Evolutionary conservation across 1,140 invertebrate species (phyloP), one percentile per base, ranked within the genome.

Genomic region (Manduca sexta): DNA sequence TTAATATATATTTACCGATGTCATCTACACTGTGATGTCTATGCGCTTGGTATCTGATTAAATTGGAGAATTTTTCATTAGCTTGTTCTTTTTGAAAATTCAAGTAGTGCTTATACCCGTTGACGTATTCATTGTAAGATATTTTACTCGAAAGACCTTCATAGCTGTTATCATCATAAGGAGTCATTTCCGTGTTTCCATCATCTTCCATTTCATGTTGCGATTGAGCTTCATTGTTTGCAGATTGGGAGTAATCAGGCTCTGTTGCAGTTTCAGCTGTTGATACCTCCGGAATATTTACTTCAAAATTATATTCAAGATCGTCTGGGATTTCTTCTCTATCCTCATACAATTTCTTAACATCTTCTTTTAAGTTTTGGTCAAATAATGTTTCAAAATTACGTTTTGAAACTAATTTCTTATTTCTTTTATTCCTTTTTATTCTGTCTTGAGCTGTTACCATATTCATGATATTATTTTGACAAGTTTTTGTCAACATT

Each of bases 21-120:
- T 84, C 81, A 54, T 84, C 76, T 14, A 82, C 78, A 30, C 64
- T 75, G 37, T 84, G 81, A 33, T 84, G 81, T 46, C 50, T 77
- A 30, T 84, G 81, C 3, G 81, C 81, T 54, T 84, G 76, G 38
- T 82, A 84, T 13, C 62, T 64, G 15, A 84, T 57, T 37, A 66
- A 38, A 53, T 77, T 69, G 2, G 78, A 82, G 45, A 71, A 82
- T 15, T 79, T 75, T 14, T 72, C 37, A 18, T 70, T 57, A 5
- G 51, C 64, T 52, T 69, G 60, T 0, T 82, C 64, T 51, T 69
- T 75, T 58, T 75, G 70, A 47, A 69, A 80, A 17, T 82, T 79
- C 13, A 84, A 57, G 52, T 82, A 84, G 49, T 82, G 66, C 57
- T 70, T 81, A 50, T 69, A 84, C 8, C 81, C 81, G 35, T 82